Base-by-base conservation (phyloP, 1,140 invertebrate genomes). In the Sycophila sp. region DNA sequence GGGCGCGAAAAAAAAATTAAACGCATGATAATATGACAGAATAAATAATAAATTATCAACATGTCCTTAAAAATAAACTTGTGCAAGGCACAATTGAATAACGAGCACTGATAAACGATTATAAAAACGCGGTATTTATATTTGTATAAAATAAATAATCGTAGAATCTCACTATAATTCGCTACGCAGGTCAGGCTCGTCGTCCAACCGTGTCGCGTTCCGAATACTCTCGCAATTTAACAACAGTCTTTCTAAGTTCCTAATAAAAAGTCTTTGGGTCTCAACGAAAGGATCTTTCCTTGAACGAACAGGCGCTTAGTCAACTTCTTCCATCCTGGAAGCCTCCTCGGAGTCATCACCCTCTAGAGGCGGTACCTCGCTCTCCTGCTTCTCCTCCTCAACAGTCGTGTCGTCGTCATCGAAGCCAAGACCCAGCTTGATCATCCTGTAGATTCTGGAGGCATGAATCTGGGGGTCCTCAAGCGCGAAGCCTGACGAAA, bases 321-420 rank as follows among this genome's bases (percentile, higher is more conserved):
- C 98, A 71, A 99, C 97, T 90, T 99, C 97, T 85, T 99, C 97
- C 97, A 99, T 99, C 73, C 96, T 90, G 6, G 95, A 97, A 28
- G 94, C 94, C 87, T 99, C 97, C 86, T 98, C 97, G 42, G 91
- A 90, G 71, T 96, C n/a, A n/a, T n/a, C 95, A 34, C 90, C 93
- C 76, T 95, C 94, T 53, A 96, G 81, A 17, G 92, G 88, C 51
- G 94, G 93, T 71, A 93, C 90, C 49, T 84, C 90, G 8, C 81
- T 87, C 69, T 73, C 34, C 17, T 1, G 11, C 47, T 88, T 89
- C 0, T 88, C 79, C 62, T 93, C 92, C 69, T 93, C 93, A 40
- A 89, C 87, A 1, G 89, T 88, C 71, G 58, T 32, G 0, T 96
- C 94, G 69, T 98, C 96, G 75, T 99, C 97, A 76, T 98, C 97